Evolutionary conservation across 2,797 vertebrate genomes (phyloP).

Genomic region (Capromys pilorides): DNA sequence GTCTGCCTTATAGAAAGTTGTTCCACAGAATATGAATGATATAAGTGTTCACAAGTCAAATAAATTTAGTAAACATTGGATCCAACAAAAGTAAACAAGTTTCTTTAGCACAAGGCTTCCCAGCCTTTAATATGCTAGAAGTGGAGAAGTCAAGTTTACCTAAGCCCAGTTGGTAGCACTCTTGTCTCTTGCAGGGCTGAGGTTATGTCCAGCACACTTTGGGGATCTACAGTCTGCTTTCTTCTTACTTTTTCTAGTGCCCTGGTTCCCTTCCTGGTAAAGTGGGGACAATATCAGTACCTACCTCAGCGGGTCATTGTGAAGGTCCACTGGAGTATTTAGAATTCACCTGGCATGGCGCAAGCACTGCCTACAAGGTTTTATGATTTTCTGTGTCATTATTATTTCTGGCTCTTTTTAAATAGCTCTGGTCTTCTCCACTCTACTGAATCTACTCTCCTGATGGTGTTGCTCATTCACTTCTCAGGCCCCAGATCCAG

Average conservation of each 20-base stretch:
- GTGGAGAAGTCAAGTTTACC: conserved; percentile 11
- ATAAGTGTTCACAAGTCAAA: conserved; percentile 6
- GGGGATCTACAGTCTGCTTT: background rate
- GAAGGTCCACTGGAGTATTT: background rate
- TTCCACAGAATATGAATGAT: background rate
- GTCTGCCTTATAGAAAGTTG: background rate
- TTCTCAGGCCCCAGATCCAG: background rate
- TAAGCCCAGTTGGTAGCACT: background rate
- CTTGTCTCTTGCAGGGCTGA: background rate
- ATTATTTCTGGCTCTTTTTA: background rate
- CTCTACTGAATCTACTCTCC: background rate
- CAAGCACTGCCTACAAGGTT: background rate
- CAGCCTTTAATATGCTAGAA: background rate
- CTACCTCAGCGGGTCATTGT: background rate
- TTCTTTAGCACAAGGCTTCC: background rate
- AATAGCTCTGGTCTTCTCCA: background rate
- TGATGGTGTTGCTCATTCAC: background rate
- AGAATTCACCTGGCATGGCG: background rate
- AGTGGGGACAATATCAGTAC: background rate
- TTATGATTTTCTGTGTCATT: background rate
- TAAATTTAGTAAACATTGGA: conserved; percentile 49
- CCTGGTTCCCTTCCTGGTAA: background rate
- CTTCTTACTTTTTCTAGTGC: background rate
- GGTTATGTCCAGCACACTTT: background rate
- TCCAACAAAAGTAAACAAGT: conserved; percentile 48